These are phyloP conservation scores for Salvelinus alpinus DNA, from an alignment of 2,113 vertebrate species.

Conservation along the genomic window DNA sequence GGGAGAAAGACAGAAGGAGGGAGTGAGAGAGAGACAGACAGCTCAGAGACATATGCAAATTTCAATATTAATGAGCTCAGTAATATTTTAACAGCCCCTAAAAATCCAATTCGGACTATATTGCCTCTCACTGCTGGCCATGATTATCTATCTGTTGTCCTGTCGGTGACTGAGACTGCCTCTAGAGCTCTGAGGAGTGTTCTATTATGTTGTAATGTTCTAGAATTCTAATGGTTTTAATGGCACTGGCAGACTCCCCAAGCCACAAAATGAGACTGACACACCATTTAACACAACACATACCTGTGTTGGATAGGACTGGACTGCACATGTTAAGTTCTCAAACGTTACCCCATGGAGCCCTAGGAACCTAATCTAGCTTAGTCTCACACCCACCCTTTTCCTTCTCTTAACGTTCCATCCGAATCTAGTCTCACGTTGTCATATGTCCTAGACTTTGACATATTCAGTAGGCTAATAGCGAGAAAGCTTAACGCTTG, in stretches of 20 bases:
- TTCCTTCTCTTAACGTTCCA: slow-evolving; percentile 17
- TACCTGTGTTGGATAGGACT: neutral
- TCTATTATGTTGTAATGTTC: slow-evolving; percentile 3
- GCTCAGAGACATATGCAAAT: slow-evolving; percentile 72
- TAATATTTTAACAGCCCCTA: slow-evolving; percentile 84
- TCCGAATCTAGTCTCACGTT: neutral
- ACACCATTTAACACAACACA: slow-evolving; percentile 46
- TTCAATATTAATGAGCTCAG: slow-evolving; percentile 84
- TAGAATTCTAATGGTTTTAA: slow-evolving; percentile 15
- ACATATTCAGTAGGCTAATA: no score
- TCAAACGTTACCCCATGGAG: slow-evolving; percentile 34
- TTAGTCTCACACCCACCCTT: neutral
- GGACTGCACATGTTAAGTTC: slow-evolving; percentile 13
- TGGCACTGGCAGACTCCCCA: slow-evolving; percentile 43
- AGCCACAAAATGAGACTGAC: slow-evolving; percentile 61
- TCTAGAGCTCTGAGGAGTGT: slow-evolving; percentile 43
- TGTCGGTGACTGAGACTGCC: slow-evolving; percentile 26
- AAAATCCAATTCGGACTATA: slow-evolving; percentile 80
- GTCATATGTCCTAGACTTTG: no score
- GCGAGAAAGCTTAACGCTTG: neutral
- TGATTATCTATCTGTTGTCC: slow-evolving; percentile 63
- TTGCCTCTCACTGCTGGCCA: slow-evolving; percentile 71
- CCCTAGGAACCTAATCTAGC: slow-evolving; percentile 16
- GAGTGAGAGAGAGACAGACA: slow-evolving; percentile 54
- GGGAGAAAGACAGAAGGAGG: slow-evolving; percentile 16